These are phyloP conservation scores for Erythrolamprus reginae DNA, from an alignment of 2,113 vertebrate species.

Conservation along the genomic window DNA sequence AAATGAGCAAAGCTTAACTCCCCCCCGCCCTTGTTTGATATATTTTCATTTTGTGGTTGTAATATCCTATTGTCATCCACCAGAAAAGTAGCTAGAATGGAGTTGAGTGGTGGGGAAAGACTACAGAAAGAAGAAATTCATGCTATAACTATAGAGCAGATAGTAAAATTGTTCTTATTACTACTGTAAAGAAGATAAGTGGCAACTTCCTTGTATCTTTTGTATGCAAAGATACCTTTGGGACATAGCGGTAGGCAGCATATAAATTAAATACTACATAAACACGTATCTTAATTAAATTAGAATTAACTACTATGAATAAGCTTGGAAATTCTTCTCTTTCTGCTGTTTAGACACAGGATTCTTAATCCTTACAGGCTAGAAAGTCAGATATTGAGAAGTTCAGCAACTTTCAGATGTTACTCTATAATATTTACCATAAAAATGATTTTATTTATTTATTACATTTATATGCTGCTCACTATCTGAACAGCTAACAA, in stretches of 20 bases:
- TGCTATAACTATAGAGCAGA: not conserved
- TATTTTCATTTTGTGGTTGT: not conserved
- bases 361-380: not conserved
- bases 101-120: not conserved
- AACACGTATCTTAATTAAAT: rapidly evolving
- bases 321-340: not conserved
- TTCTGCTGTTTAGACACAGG: not conserved
- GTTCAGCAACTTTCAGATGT: not conserved
- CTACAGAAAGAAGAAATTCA: not conserved
- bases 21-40: not conserved
- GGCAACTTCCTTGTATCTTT: not conserved
- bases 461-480: too few relatives aligned
- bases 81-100: not conserved
- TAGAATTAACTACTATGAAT: not conserved
- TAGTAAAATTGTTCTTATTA: not conserved
- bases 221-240: not conserved
- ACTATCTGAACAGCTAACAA: too few relatives aligned
- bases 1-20: not conserved
- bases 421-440: conserved; percentile 15
- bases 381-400: not conserved
- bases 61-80: not conserved
- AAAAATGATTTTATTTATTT: conserved; percentile 35
- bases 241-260: not conserved
- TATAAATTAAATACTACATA: not conserved
- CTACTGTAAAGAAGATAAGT: not conserved